Conservation (phyloP, 2,797 vertebrate genomes). For the Thripadectes ignobilis region DNA sequence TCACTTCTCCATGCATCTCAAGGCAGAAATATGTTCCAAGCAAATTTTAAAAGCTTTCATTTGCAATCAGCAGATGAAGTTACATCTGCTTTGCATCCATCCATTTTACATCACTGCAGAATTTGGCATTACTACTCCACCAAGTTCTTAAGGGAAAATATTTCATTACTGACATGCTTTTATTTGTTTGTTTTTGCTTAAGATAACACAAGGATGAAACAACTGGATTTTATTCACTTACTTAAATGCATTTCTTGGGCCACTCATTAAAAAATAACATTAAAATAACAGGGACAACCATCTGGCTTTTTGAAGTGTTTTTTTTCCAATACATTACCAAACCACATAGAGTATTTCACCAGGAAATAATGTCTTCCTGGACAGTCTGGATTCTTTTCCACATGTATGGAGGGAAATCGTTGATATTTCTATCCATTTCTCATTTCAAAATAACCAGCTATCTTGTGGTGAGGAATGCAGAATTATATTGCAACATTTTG, state of each 20-base stretch:
- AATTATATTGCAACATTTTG: not conserved
- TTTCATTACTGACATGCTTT: conserved; percentile 70
- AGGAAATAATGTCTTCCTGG: conserved; percentile 66
- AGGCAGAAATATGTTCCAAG: conserved; percentile 60
- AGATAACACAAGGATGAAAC: conserved; percentile 64
- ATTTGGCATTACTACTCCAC: conserved; percentile 67
- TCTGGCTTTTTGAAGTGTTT: conserved; percentile 68
- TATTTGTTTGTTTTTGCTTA: conserved; percentile 75
- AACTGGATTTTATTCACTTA: conserved; percentile 62
- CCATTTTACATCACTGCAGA: conserved; percentile 72
- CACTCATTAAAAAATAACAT: conserved; percentile 58
- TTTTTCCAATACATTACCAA: conserved; percentile 59
- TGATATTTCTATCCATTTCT: conserved; percentile 26
- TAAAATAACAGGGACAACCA: conserved; percentile 66
- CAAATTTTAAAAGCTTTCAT: conserved; percentile 72
- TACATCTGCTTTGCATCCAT: conserved; percentile 80
- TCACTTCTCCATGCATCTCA: conserved; percentile 46
- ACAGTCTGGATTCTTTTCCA: conserved; percentile 36
- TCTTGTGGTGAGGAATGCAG: not conserved
- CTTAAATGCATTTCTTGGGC: conserved; percentile 64
- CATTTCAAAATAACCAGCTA: conserved; percentile 11
- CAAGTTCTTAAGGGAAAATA: conserved; percentile 64
- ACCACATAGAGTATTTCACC: conserved; percentile 54
- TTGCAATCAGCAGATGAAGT: conserved; percentile 73
- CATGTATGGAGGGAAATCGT: conserved; percentile 5